Evolutionary conservation across 2,888 invertebrate species (phyloP).

Genomic region (Polymixis flavicincta): DNA sequence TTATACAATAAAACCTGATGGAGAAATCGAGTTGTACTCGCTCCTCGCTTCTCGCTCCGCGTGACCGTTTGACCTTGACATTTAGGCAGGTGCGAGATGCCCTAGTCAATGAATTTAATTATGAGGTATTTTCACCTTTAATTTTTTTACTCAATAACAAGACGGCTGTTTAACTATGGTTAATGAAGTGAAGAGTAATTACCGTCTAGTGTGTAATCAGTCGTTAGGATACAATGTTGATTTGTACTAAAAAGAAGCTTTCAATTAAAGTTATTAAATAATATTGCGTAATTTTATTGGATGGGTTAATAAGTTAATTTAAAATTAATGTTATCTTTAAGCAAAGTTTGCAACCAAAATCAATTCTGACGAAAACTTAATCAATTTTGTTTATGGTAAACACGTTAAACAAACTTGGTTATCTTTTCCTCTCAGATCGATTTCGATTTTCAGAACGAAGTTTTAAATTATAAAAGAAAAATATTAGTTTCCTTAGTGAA

Average conservation of each 20-base stretch:
- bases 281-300: conserved; percentile 22
- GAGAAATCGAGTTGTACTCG: conserved; percentile 82
- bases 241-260: conserved; percentile 27
- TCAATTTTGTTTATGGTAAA: conserved; percentile 41
- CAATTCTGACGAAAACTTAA: conserved; percentile 13
- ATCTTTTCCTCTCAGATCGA: conserved; percentile 26
- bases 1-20: conserved; percentile 77
- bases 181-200: conserved; percentile 32
- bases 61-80: conserved; percentile 85
- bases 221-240: conserved; percentile 6
- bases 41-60: conserved; percentile 65
- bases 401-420: conserved; percentile 23
- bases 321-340: neutral
- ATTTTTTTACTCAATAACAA: conserved; percentile 14
- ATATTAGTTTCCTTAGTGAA: conserved; percentile 2
- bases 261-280: conserved; percentile 10
- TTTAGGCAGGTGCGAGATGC: conserved; percentile 72
- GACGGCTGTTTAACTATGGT: conserved; percentile 11
- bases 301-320: conserved; percentile 4
- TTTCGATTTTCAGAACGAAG: conserved; percentile 10
- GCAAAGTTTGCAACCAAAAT: conserved; percentile 11
- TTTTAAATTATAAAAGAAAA: neutral
- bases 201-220: conserved; percentile 22
- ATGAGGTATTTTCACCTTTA: conserved; percentile 57
- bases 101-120: conserved; percentile 65